These are phyloP conservation scores for Typhlichthys subterraneus DNA, from an alignment of 2,797 vertebrate genomes.

Conservation along the genomic window DNA sequence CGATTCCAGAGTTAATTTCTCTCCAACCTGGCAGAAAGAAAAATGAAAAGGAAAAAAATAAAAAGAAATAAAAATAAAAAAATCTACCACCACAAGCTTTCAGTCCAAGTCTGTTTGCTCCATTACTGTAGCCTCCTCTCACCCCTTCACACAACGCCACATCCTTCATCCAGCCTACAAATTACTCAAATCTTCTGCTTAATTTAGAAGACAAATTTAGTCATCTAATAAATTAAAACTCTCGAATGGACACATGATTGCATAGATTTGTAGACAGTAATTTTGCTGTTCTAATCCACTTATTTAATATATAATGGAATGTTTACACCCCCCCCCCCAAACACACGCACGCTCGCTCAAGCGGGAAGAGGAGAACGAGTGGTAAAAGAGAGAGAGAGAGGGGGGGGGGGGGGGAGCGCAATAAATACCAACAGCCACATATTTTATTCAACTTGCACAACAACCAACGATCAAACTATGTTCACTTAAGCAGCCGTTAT, in stretches of 20 bases:
- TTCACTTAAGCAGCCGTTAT: background rate
- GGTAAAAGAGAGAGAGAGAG: conserved; percentile 13
- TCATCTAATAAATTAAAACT: conserved; percentile 26
- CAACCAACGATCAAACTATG: conserved; percentile 13
- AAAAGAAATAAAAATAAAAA: conserved; percentile 4
- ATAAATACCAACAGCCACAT: conserved; percentile 36
- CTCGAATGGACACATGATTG: conserved; percentile 66
- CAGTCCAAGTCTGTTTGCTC: conserved; percentile 67
- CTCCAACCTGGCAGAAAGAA: conserved; percentile 51
- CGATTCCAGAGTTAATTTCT: conserved; percentile 69
- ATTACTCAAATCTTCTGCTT: conserved; percentile 20
- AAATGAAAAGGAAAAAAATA: conserved; percentile 18
- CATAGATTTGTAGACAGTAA: conserved; percentile 74
- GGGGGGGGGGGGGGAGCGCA: conserved; percentile 20
- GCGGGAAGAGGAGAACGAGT: conserved; percentile 14
- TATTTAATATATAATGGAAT: conserved; percentile 73
- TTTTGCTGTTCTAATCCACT: conserved; percentile 34
- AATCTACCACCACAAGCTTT: conserved; percentile 57
- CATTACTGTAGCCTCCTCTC: conserved; percentile 18
- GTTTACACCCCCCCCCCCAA: conserved; percentile 59
- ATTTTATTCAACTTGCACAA: conserved; percentile 24
- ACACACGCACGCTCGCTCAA: conserved; percentile 28
- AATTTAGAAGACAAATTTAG: conserved; percentile 33
- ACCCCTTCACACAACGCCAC: conserved; percentile 10
- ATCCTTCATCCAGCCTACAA: conserved; percentile 27